Conservation (phyloP, 2,113 vertebrate species). For the Talpa occidentalis region DNA sequence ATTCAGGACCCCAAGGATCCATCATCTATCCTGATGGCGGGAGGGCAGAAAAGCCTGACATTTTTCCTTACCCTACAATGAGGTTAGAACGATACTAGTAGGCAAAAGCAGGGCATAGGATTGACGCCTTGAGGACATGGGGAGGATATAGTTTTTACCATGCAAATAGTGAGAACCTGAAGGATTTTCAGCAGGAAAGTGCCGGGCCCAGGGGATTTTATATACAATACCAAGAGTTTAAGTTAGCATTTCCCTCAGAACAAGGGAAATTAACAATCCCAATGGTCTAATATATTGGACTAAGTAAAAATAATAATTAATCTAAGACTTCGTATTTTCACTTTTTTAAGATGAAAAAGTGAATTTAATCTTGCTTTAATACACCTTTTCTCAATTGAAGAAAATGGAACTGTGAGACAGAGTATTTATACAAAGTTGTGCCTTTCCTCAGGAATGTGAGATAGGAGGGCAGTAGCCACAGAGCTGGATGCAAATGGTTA, state of each 20-base stretch:
- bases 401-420: too few species aligned
- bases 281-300: background rate
- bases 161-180: background rate
- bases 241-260: background rate
- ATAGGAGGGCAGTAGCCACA: too few species aligned
- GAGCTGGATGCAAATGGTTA: too few species aligned
- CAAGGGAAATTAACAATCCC: background rate
- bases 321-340: background rate
- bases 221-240: background rate
- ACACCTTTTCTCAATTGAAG: conserved; percentile 7
- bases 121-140: background rate
- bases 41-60: too few species aligned
- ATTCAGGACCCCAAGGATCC: too few species aligned
- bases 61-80: too few species aligned
- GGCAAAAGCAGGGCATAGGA: background rate
- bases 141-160: background rate
- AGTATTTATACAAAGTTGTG: too few species aligned
- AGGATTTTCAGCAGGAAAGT: background rate
- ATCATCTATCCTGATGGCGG: too few species aligned
- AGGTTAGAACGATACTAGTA: background rate
- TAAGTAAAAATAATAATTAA: conserved; percentile 37
- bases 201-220: background rate
- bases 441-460: too few species aligned
- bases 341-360: conserved; percentile 34
- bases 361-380: conserved; percentile 12